A percentile compares a stretch with the other conserved stretches of the same genome.
Conservation (phyloP, 2,888 invertebrate genomes). For the Orthosia gracilis region DNA sequence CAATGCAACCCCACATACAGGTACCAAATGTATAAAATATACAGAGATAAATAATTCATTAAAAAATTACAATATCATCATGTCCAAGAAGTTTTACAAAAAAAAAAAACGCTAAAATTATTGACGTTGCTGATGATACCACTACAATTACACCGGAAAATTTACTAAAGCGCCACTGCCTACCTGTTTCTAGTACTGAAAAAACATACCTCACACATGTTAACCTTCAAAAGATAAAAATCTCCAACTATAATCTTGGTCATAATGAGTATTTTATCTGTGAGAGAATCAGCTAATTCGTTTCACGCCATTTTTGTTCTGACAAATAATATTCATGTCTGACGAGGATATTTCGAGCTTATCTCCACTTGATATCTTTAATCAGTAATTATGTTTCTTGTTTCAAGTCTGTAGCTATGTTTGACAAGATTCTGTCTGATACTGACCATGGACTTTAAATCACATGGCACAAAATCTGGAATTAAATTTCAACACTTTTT, state of each 20-base stretch:
- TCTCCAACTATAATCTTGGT: constrained; percentile 51
- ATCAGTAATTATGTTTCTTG: constrained; percentile 46
- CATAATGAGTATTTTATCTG: constrained; percentile 59
- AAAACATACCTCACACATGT: constrained; percentile 28
- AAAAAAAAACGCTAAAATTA: background rate
- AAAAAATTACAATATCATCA: no score
- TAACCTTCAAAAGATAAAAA: constrained; percentile 43
- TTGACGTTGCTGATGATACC: background rate
- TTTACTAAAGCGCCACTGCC: background rate
- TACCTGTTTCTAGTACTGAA: background rate
- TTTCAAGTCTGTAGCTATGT: background rate
- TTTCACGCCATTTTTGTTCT: constrained; percentile 34
- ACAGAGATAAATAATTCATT: no score
- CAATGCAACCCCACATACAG: no score
- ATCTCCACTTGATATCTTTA: constrained; percentile 45
- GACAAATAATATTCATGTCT: constrained; percentile 32
- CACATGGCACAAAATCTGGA: background rate
- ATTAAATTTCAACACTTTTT: no score
- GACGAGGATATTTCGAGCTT: constrained; percentile 30
- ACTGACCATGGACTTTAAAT: background rate
- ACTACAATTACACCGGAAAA: background rate
- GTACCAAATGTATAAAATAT: no score
- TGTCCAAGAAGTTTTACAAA: background rate
- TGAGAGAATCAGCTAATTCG: constrained; percentile 45
- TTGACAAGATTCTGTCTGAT: constrained; percentile 14